Evolutionary conservation across 2,888 invertebrate species (phyloP).

Genomic region (Caradrina clavipalpis): DNA sequence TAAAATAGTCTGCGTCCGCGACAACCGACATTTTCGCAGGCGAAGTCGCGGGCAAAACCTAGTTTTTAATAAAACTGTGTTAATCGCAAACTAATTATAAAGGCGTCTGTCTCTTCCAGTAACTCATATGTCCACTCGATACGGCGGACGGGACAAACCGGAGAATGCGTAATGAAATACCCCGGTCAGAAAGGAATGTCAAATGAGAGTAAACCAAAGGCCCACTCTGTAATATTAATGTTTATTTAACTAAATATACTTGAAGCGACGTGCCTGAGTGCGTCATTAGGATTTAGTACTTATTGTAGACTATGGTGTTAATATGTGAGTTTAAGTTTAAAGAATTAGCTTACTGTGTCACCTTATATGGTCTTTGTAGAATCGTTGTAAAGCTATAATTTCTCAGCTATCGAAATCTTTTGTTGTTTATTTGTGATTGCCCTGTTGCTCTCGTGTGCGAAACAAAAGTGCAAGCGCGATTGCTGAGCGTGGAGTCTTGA

Average conservation of each 20-base stretch:
- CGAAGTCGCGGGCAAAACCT: too few species aligned
- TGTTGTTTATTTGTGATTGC: background rate
- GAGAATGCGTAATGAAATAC: conserved; percentile 78
- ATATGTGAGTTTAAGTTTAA: conserved; percentile 36
- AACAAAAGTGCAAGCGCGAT: too few species aligned
- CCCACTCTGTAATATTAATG: conserved; percentile 71
- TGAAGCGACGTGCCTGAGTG: conserved; percentile 19
- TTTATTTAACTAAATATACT: conserved; percentile 73
- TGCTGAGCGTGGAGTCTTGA: too few species aligned
- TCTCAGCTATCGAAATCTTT: conserved; percentile 1
- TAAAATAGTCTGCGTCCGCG: too few species aligned
- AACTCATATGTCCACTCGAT: conserved; percentile 34
- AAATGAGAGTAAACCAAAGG: conserved; percentile 73
- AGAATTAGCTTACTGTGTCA: conserved; percentile 5
- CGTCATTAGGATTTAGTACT: conserved; percentile 54
- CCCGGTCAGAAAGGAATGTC: conserved; percentile 74
- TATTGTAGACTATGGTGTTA: conserved; percentile 20
- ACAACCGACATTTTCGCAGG: too few species aligned
- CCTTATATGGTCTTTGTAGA: background rate
- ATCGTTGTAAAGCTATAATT: background rate
- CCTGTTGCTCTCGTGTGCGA: too few species aligned
- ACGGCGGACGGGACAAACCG: conserved; percentile 55
- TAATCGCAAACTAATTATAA: background rate
- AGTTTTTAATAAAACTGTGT: too few species aligned
- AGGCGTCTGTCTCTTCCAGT: conserved; percentile 35